Evolutionary conservation across 2,113 vertebrate genomes (phyloP).

Genomic region (Gracilinanus agilis): DNA sequence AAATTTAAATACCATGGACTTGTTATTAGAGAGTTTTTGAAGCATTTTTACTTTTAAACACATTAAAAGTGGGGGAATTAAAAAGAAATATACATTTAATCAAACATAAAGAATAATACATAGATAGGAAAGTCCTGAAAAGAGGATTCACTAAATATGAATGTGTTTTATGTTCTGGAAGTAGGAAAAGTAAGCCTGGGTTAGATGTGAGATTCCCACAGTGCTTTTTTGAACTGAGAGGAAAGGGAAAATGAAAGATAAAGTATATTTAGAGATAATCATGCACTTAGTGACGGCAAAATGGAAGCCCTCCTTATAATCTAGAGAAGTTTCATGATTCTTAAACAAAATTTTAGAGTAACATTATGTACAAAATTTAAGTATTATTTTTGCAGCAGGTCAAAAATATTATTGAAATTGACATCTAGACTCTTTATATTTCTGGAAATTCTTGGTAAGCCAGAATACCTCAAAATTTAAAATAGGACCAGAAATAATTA

Average conservation of each 20-base stretch:
- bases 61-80: not conserved
- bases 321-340: conserved; percentile 4
- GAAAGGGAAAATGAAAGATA: not conserved
- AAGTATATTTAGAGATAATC: not conserved
- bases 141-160: not conserved
- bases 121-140: not conserved
- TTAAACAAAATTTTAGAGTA: not conserved
- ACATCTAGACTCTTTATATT: not conserved
- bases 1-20: not conserved
- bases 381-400: conserved; percentile 18
- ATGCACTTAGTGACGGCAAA: not conserved
- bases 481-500: not conserved
- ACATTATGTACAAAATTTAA: not conserved
- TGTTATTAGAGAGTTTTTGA: not conserved
- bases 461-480: not conserved
- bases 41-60: conserved; percentile 2
- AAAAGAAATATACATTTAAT: not conserved
- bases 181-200: not conserved
- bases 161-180: too few species aligned
- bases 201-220: not conserved
- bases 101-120: not conserved
- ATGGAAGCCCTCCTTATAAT: not conserved
- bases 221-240: not conserved
- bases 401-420: conserved; percentile 38
- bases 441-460: not conserved